Base-by-base conservation (phyloP, 2,113 vertebrate species). In the Scartelaos histophorus region DNA sequence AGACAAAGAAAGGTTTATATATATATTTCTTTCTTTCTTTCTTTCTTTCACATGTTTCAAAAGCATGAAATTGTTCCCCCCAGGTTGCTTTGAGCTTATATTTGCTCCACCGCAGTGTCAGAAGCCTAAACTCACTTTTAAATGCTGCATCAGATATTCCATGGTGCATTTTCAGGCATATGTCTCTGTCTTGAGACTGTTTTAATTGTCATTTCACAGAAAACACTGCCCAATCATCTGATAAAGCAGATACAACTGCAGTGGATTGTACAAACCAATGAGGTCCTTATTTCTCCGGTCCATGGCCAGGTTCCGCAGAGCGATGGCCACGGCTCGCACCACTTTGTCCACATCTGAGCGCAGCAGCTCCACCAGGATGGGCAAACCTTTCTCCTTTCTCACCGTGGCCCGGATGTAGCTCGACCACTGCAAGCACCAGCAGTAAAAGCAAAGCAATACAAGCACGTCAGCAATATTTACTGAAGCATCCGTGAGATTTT, bases 251-350 rank as follows among this genome's bases (percentile, higher is more conserved):
- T 58, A 11, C 53, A 22, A 10, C 1, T 34, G 25, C 3, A 34
- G 4, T 9, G 12, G 7, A 64, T 25, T 13, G 5, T 25, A 24
- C 4, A 72, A 49, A 99, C 98, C 98, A 75, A 99, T 97, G 38
- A 99, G 93, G 76, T 99, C 98, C 82, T 99, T 99, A 85, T 99
- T 99, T 85, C 96, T 95, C 17, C 93, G 93, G 85, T 99, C 98
- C 91, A 99, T 95, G 34, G 93, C 93, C 75, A 94, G 87, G 81
- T 94, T 94, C 57, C 93, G 90, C 0, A 94, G 90, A 9, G 93
- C 93, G 6, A 94, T 93, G 64, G 93, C 83, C 60, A 94, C 91
- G 1, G 93, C 93, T 70, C 93, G 85, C 71, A 94, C 92, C 53
- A 94, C 93, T 80, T 93, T 94, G 88, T 94, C 93, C 13, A 83